Percentiles rank a stretch among this genome's conserved stretches.
Evolutionary conservation across 2,888 invertebrate species (phyloP).

Genomic region (Drosophila affinis): DNA sequence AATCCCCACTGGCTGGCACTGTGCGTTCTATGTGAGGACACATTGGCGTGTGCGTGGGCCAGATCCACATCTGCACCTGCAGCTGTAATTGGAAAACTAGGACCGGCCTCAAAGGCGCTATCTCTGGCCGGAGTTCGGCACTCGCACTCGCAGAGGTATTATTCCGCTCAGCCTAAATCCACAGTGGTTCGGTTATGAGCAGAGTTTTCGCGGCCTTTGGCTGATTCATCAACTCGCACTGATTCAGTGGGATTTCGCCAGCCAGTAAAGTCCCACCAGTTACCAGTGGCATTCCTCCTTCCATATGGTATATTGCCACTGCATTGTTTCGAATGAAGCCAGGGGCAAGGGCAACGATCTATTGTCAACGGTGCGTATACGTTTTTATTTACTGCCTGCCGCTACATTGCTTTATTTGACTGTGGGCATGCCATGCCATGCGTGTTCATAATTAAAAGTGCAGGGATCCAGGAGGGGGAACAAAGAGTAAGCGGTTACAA

Average conservation of each 20-base stretch:
- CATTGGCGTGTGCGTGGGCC: conserved; percentile 2
- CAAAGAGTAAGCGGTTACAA: not conserved
- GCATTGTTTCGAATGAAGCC: conserved; percentile 60
- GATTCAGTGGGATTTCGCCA: conserved; percentile 11
- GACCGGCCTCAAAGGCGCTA: conserved; percentile 6
- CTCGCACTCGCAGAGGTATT: conserved; percentile 16
- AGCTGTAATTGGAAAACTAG: conserved; percentile 24
- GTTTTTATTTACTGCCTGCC: conserved; percentile 57
- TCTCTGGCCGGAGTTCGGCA: not conserved
- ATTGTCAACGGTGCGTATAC: conserved; percentile 52
- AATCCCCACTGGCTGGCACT: conserved; percentile 15
- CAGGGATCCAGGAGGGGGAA: not conserved
- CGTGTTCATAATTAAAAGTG: not conserved
- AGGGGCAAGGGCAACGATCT: conserved; percentile 46
- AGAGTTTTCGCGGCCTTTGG: conserved; percentile 40
- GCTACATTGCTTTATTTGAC: conserved; percentile 38
- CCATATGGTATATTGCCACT: conserved; percentile 27
- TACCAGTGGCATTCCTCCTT: not conserved
- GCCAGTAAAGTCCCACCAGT: not conserved
- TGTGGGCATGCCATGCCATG: not conserved
- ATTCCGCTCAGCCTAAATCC: conserved; percentile 23
- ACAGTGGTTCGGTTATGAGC: conserved; percentile 26
- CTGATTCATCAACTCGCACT: conserved; percentile 49
- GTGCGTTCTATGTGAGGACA: conserved; percentile 6
- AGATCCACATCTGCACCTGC: not conserved